Percentiles rank a stretch among this genome's conserved stretches.
Conservation (phyloP, 2,797 vertebrate genomes). For the Leucoraja ocellata region DNA sequence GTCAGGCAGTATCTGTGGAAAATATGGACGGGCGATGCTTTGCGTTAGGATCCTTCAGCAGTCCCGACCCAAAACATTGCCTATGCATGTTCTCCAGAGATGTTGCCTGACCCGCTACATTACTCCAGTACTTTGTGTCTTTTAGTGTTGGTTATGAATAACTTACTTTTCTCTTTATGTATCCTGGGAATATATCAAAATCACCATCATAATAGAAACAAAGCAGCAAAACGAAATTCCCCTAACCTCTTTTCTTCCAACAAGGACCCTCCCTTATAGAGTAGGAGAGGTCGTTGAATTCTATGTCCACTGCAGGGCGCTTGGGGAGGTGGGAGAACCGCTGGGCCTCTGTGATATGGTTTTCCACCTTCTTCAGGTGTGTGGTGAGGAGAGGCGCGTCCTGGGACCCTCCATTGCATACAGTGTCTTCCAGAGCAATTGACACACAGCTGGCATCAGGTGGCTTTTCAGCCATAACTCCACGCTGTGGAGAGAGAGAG, state of each 20-base stretch:
- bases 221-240: neutral
- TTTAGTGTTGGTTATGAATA: neutral
- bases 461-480: conserved; percentile 80
- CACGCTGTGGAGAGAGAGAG: conserved; percentile 49
- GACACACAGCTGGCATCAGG: conserved; percentile 68
- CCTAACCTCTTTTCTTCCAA: conserved; percentile 87
- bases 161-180: neutral
- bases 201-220: neutral
- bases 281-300: conserved; percentile 89
- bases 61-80: too few relatives aligned
- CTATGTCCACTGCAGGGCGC: conserved; percentile 85
- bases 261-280: conserved; percentile 90
- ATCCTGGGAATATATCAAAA: neutral
- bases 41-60: too few relatives aligned
- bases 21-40: too few relatives aligned
- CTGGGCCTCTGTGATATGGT: conserved; percentile 94
- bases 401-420: conserved; percentile 57
- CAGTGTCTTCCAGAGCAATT: conserved; percentile 84
- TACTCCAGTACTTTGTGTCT: too few relatives aligned
- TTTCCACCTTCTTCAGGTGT: conserved; percentile 97
- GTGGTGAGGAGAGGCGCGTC: conserved; percentile 77
- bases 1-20: too few relatives aligned
- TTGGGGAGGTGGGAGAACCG: conserved; percentile 92
- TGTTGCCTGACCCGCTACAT: too few relatives aligned
- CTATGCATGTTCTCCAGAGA: too few relatives aligned